Conservation (phyloP, 2,888 invertebrate species). For the Formica aserva region DNA sequence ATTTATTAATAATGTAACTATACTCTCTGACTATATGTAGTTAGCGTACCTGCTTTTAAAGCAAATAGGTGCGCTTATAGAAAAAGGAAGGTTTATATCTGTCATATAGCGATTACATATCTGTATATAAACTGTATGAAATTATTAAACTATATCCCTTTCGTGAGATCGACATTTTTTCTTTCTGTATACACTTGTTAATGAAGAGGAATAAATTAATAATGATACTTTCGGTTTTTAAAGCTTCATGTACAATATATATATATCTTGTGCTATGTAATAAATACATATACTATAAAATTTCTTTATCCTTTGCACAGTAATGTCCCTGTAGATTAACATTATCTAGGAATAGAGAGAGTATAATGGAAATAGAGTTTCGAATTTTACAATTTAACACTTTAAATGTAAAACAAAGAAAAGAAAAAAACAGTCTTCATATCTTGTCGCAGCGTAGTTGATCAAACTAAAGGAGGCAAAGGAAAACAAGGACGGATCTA, state of each 20-base stretch:
- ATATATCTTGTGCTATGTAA: constrained; percentile 18
- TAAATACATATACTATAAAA: constrained; percentile 42
- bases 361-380: constrained; percentile 51
- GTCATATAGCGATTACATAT: constrained; percentile 30
- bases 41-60: constrained; percentile 55
- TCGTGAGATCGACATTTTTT: constrained; percentile 55
- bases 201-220: constrained; percentile 44
- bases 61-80: constrained; percentile 44
- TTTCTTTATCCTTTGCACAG: constrained; percentile 62
- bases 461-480: constrained; percentile 75
- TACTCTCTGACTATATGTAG: constrained; percentile 32
- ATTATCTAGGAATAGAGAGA: constrained; percentile 56
- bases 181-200: constrained; percentile 21
- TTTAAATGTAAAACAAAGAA: constrained; percentile 74
- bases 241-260: constrained; percentile 65
- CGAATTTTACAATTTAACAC: constrained; percentile 66
- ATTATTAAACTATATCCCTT: constrained; percentile 58
- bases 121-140: constrained; percentile 62
- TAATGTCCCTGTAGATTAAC: constrained; percentile 53
- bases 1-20: constrained; percentile 55
- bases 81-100: constrained; percentile 58
- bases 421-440: constrained; percentile 79
- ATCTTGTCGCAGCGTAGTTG: constrained; percentile 78
- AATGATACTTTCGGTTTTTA: constrained; percentile 66
- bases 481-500: constrained; percentile 78